A percentile compares a stretch with the other conserved stretches of the same genome.
Evolutionary conservation across 2,888 invertebrate genomes (phyloP).

Genomic region (Phalera bucephala): DNA sequence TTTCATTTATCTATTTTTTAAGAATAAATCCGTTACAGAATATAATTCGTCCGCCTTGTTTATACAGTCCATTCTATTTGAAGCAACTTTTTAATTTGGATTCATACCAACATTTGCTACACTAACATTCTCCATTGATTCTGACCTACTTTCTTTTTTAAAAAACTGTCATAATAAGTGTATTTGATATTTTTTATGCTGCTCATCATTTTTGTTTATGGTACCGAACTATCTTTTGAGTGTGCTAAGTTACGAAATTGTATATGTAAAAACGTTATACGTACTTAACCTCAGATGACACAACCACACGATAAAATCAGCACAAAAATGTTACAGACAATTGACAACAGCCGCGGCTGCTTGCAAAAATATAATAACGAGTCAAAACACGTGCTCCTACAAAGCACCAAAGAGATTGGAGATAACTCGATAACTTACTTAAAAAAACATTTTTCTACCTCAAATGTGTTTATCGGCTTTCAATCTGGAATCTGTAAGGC

Average conservation of each 20-base stretch:
- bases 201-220: no score
- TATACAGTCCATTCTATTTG: no score
- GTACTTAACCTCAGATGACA: constrained; percentile 49
- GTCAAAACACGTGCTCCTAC: constrained; percentile 73
- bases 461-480: constrained; percentile 77
- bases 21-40: no score
- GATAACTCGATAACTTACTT: constrained; percentile 63
- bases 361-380: constrained; percentile 60
- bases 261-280: constrained; percentile 28
- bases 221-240: constrained; percentile 13
- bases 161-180: no score
- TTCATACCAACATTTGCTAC: no score
- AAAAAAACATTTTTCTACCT: constrained; percentile 59
- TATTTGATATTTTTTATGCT: no score
- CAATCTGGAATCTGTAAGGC: constrained; percentile 76
- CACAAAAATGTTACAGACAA: constrained; percentile 52
- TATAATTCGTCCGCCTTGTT: no score
- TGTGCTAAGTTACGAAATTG: constrained; percentile 27
- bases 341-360: constrained; percentile 48
- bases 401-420: constrained; percentile 40
- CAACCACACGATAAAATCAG: constrained; percentile 41
- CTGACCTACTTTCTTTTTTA: no score
- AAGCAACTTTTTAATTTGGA: no score
- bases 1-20: no score
- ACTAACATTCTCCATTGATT: no score